phyloP scores from a whole-genome alignment of 2,888 invertebrate genomes.

The Willowsia nigromaculata region DNA sequence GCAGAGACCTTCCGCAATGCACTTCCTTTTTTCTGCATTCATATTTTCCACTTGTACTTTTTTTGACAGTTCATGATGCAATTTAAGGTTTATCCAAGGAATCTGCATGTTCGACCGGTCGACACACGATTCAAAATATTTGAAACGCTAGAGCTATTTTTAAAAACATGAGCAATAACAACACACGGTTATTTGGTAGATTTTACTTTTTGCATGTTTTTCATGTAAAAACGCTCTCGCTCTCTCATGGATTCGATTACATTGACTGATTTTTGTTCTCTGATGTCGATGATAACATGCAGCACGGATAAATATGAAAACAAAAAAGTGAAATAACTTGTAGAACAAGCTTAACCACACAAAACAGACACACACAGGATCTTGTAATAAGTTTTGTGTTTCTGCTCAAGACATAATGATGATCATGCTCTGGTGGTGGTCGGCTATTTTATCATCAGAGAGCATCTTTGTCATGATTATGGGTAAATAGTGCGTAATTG shows the following conservation, averaged over 20 bases:
- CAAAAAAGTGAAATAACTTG: slow-evolving; percentile 17
- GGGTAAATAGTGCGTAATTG: slow-evolving; percentile 37
- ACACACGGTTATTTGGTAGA: too few relatives aligned
- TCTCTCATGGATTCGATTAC: too few relatives aligned
- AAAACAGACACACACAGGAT: background rate
- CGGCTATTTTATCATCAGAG: slow-evolving; percentile 31
- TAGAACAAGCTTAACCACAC: slow-evolving; percentile 53
- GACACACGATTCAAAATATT: slow-evolving; percentile 18
- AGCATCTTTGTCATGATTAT: slow-evolving; percentile 37
- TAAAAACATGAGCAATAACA: too few relatives aligned
- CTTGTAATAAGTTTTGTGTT: background rate
- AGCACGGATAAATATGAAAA: background rate
- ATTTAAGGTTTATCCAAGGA: too few relatives aligned
- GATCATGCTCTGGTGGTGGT: slow-evolving; percentile 29
- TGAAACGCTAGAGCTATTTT: too few relatives aligned
- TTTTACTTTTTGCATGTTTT: too few relatives aligned
- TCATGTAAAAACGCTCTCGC: background rate
- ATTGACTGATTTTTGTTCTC: too few relatives aligned
- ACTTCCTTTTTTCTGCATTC: background rate
- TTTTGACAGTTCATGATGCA: background rate
- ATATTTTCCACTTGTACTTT: slow-evolving; percentile 20
- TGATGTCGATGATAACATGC: too few relatives aligned
- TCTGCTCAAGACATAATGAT: background rate
- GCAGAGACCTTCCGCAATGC: background rate
- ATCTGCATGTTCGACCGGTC: too few relatives aligned